Base-by-base conservation (phyloP, 2,888 invertebrate species). In the Hypsopygia costalis region DNA sequence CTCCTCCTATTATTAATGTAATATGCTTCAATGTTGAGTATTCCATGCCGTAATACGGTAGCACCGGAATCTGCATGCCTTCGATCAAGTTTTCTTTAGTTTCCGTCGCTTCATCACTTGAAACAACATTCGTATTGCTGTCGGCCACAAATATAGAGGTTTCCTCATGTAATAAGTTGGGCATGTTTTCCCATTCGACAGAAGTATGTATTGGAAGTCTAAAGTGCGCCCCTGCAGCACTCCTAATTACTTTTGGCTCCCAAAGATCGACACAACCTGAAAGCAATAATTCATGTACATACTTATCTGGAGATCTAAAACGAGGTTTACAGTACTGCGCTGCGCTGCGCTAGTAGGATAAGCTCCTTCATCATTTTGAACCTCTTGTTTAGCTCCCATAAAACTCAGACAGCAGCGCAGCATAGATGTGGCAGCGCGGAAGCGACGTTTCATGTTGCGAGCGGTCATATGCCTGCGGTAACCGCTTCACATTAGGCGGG, bases 181-280 rank as follows among this genome's bases (percentile, higher is more conserved):
- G 52, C 20, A 95, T 83, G 1, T 93, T 81, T 2, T 89, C 69
- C 95, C 96, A 96, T 0, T 87, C 85, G 34, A 93, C 62, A 43
- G 92, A 91, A 42, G 86, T 82, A n/a, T 85, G 65, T 41, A 97
- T 92, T 8, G 93, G 92, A 6, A 97, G 60, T 39, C 93, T 91
- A 66, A 97, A 98, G 70, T 98, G 97, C 2, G 95, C 94, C 0
- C 98, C 98, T 46, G 94, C 92, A 3, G 93, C 96, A 53, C 94
- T 93, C 56, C 97, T 90, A 21, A 98, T 75, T 0, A 97, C 96
- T 89, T 98, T 98, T 0, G 93, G 85, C 46, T 97, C 95, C 98
- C 98, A 98, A 0, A 95, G 85, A 81, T 97, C 95, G 0, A 94
- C 95, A 79, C 97, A 97, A 36, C 96, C 96, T 94, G 62, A 31